A percentile compares a stretch with the other conserved stretches of the same genome.
phyloP scores from a whole-genome alignment of 2,888 invertebrate species.

The Imbricaverruca yamaguchii region DNA sequence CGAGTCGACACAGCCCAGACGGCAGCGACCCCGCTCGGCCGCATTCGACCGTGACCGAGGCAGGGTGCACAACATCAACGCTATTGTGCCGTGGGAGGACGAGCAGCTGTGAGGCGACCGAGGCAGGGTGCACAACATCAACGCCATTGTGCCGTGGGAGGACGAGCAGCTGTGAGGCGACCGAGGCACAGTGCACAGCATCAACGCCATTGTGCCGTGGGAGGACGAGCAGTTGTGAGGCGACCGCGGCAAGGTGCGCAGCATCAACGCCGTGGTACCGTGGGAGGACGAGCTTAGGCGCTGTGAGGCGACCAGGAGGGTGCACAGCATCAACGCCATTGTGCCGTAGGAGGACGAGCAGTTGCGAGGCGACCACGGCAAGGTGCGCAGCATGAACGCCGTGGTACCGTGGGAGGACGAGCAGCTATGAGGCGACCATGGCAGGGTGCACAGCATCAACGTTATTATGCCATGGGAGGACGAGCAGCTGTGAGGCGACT shows the following conservation, averaged over 20 bases:
- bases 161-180: not conserved
- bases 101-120: not conserved
- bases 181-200: not conserved
- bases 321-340: conserved; percentile 4
- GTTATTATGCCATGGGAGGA: not conserved
- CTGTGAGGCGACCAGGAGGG: not conserved
- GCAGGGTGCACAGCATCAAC: not conserved
- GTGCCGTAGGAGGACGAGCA: conserved; percentile 5
- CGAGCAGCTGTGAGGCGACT: not conserved
- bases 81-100: conserved; percentile 9
- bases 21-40: not conserved
- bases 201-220: conserved; percentile 5
- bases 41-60: not conserved
- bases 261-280: too few species aligned
- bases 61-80: conserved; percentile 4
- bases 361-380: not conserved
- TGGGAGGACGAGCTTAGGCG: not conserved
- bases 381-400: not conserved
- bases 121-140: not conserved
- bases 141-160: conserved; percentile 6
- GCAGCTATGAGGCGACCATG: not conserved
- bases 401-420: conserved; percentile 3
- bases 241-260: too few species aligned
- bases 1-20: not conserved
- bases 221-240: not conserved